phyloP scores from a whole-genome alignment of 2,888 invertebrate genomes.

The Synanthedon formicaeformis region DNA sequence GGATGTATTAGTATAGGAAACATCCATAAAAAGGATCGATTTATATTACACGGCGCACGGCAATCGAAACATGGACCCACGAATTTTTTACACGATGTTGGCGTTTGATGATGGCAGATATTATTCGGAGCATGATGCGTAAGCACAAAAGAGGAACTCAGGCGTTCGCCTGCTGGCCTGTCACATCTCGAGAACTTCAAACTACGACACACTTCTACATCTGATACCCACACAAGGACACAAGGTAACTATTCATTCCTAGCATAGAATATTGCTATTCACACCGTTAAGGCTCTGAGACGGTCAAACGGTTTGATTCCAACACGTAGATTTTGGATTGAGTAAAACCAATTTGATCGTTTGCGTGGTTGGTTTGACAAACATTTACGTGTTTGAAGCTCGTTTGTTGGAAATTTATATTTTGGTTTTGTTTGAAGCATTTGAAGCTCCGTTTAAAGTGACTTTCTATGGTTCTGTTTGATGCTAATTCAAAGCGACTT shows the following conservation, averaged over 20 bases:
- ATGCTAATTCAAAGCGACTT: too few relatives aligned
- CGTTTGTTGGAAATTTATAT: too few relatives aligned
- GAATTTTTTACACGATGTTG: conserved; percentile 54
- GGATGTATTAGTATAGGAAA: conserved; percentile 57
- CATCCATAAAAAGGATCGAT: conserved; percentile 57
- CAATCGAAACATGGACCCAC: conserved; percentile 65
- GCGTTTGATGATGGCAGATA: conserved; percentile 55
- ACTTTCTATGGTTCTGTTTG: too few relatives aligned
- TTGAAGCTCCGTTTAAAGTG: too few relatives aligned
- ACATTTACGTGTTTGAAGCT: too few relatives aligned
- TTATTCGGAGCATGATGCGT: conserved; percentile 63
- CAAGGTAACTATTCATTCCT: conserved; percentile 24
- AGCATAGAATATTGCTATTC: too few relatives aligned
- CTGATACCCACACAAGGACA: conserved; percentile 46
- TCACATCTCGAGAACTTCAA: conserved; percentile 46
- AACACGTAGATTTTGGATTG: too few relatives aligned
- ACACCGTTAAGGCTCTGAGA: too few relatives aligned
- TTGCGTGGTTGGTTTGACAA: too few relatives aligned
- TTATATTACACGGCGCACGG: conserved; percentile 61
- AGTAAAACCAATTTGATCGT: too few relatives aligned
- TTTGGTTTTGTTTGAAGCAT: too few relatives aligned
- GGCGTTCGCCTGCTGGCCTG: conserved; percentile 62
- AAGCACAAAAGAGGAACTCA: conserved; percentile 63
- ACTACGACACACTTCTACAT: conserved; percentile 38
- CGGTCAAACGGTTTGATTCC: too few relatives aligned